Evolutionary conservation across 2,113 vertebrate genomes (phyloP).

Genomic region (Lophochroa leadbeateri): DNA sequence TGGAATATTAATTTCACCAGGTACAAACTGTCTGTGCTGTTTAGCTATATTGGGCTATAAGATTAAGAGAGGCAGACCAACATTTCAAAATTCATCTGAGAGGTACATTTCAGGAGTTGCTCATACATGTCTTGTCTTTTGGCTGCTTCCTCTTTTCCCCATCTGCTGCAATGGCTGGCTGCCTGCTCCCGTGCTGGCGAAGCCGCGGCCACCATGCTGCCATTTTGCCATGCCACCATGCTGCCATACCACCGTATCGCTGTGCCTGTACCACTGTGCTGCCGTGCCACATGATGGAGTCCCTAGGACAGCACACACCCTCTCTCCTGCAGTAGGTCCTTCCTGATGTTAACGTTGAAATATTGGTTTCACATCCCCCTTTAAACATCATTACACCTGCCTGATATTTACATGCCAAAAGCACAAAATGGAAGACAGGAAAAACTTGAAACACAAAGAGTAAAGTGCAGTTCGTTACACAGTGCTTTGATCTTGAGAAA

Average conservation of each 20-base stretch:
- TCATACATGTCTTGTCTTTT: constrained; percentile 44
- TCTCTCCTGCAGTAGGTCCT: constrained; percentile 1
- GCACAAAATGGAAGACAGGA: constrained; percentile 6
- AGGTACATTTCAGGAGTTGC: not conserved
- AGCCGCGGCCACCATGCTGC: not conserved
- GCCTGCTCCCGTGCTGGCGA: not conserved
- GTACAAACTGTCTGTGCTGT: not conserved
- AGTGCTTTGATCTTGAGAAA: constrained; percentile 7
- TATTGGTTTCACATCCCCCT: not conserved
- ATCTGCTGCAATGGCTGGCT: constrained; percentile 66
- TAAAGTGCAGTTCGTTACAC: not conserved
- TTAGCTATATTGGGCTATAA: not conserved
- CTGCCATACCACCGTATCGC: not conserved
- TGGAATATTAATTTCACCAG: not conserved
- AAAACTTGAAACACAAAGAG: constrained; percentile 24
- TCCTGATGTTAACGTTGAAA: not conserved
- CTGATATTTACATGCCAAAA: constrained; percentile 38
- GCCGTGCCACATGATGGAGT: not conserved
- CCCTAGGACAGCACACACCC: not conserved
- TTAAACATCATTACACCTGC: constrained; percentile 40
- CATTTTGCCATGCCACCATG: not conserved
- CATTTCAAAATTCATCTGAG: constrained; percentile 4
- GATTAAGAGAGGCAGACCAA: constrained; percentile 29
- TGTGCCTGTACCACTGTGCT: not conserved
- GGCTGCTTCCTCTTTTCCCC: constrained; percentile 52